Evolutionary conservation across 2,113 vertebrate genomes (phyloP).

Genomic region (Malaclemys terrapin): DNA sequence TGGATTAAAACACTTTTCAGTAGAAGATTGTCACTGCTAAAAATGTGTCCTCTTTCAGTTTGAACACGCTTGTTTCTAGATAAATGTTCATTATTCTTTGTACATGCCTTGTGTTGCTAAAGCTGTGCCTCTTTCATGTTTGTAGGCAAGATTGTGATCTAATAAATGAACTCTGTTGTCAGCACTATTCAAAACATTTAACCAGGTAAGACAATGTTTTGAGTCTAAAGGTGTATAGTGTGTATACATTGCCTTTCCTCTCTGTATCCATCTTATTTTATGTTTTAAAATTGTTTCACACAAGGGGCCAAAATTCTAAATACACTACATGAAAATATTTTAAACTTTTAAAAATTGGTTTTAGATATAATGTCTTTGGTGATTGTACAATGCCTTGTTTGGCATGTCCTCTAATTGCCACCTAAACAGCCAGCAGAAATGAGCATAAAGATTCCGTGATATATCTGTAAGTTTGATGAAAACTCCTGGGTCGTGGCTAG

Average conservation of each 20-base stretch:
- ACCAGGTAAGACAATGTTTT: slow-evolving; percentile 74
- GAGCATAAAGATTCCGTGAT: not conserved
- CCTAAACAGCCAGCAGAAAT: not conserved
- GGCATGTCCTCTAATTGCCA: not conserved
- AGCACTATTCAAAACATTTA: slow-evolving; percentile 78
- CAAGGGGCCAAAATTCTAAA: not conserved
- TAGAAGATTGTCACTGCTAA: not conserved
- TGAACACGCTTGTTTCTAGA: not conserved
- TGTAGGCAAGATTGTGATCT: slow-evolving; percentile 82
- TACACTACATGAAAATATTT: not conserved
- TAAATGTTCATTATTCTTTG: not conserved
- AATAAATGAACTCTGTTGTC: slow-evolving; percentile 87
- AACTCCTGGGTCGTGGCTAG: not conserved
- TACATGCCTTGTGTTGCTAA: not conserved
- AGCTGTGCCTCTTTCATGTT: not conserved
- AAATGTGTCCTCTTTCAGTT: not conserved
- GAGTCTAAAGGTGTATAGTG: not conserved
- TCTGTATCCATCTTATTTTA: not conserved
- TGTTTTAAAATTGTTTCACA: not conserved
- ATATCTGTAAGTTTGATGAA: not conserved
- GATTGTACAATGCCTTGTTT: not conserved
- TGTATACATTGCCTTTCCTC: not conserved
- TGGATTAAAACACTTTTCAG: not conserved
- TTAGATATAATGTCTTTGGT: not conserved
- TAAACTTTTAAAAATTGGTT: not conserved